Percentiles rank a stretch among this genome's conserved stretches.
These are phyloP conservation scores for Sinelater perroti DNA, from an alignment of 2,888 invertebrate species.

Conservation along the genomic window DNA sequence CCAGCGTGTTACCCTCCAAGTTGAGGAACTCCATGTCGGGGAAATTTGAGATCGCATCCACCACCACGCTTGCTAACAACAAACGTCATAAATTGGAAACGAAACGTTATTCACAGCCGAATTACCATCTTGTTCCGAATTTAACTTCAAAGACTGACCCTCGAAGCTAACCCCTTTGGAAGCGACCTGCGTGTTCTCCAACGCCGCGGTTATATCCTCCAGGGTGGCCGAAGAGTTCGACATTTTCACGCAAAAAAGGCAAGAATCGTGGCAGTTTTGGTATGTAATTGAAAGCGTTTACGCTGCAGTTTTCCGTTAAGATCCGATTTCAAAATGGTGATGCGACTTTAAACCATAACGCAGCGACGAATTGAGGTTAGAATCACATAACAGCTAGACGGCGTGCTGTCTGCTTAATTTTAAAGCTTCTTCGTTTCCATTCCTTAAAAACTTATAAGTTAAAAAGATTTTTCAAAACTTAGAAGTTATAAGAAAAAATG, in stretches of 20 bases:
- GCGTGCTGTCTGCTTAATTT: no score
- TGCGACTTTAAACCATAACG: constrained; percentile 18
- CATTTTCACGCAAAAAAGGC: not conserved
- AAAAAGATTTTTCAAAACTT: no score
- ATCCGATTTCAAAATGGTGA: not conserved
- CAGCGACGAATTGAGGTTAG: constrained; percentile 2
- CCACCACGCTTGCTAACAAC: constrained; percentile 77
- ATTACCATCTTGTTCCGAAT: constrained; percentile 82
- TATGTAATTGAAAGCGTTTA: constrained; percentile 2
- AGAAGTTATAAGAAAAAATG: no score
- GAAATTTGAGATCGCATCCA: constrained; percentile 78
- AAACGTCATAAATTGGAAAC: no score
- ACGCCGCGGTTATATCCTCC: constrained; percentile 64
- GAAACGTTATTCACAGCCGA: constrained; percentile 26
- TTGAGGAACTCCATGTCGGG: constrained; percentile 76
- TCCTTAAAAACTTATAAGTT: no score
- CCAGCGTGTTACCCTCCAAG: constrained; percentile 92
- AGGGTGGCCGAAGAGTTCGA: constrained; percentile 47
- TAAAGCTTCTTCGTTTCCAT: no score
- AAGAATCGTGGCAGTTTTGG: not conserved
- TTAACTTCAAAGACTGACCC: constrained; percentile 79
- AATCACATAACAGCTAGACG: no score
- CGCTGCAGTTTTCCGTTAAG: constrained; percentile 14
- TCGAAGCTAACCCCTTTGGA: constrained; percentile 80
- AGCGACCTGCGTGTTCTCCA: constrained; percentile 61